A percentile compares a stretch with the other conserved stretches of the same genome.
Conservation (phyloP, 2,888 invertebrate genomes). For the Tridacna gigas region DNA sequence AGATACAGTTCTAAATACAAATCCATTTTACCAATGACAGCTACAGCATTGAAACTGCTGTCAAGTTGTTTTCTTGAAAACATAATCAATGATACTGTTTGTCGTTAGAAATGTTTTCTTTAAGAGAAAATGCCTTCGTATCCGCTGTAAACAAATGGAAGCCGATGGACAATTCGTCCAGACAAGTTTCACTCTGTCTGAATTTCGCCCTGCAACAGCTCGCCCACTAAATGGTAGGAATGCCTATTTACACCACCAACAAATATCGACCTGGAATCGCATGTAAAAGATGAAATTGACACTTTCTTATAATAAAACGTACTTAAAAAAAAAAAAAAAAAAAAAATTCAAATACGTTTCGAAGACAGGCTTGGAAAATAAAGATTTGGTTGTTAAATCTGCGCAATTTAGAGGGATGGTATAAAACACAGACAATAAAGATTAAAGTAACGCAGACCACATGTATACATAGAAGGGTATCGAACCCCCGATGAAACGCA, state of each 20-base stretch:
- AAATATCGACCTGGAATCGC: no score
- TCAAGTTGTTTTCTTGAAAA: background rate
- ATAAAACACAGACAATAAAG: no score
- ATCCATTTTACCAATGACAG: background rate
- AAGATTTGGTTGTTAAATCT: no score
- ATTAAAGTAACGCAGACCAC: no score
- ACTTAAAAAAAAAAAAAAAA: background rate
- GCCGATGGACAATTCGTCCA: no score
- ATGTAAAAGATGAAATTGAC: no score
- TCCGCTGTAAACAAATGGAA: background rate
- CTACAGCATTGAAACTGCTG: background rate
- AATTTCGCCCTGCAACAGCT: background rate
- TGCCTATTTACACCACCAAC: no score
- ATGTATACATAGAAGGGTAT: no score
- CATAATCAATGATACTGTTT: background rate
- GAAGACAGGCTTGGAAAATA: no score
- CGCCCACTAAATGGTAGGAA: background rate
- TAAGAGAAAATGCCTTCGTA: background rate
- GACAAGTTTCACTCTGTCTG: background rate
- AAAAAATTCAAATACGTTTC: background rate
- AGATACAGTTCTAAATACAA: background rate
- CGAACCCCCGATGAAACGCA: no score
- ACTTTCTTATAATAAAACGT: no score
- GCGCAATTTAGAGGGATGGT: no score
- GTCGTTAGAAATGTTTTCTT: background rate